Base-by-base conservation (phyloP, 2,888 invertebrate genomes). In the Plagodis pulveraria region DNA sequence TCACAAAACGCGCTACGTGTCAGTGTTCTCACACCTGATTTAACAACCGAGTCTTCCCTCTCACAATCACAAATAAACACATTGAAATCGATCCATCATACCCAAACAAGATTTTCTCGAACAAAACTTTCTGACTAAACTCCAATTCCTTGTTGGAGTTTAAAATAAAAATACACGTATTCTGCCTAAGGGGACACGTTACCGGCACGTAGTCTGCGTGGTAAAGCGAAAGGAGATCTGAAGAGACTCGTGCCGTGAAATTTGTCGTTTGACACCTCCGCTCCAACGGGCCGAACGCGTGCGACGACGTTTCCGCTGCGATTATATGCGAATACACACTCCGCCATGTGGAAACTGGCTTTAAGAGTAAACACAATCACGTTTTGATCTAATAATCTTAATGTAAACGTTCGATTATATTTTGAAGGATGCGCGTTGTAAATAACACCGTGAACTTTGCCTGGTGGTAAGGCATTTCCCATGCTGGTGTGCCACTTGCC, bases 251-350 rank as follows among this genome's bases (percentile, higher is more conserved):
- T 74, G 74, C 76, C 78, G 81, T 83, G 83, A 86, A 83, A 84
- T 87, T 84, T 85, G 82, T 80, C 86, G 82, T 83, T 80, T 84
- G 85, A 87, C 86, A 86, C 83, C 83, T 80, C 58, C 79, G 84
- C 85, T 85, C 73, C 77, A 79, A 56, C 80, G 77, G 69, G 67
- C 74, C 67, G 74, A 66, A 65, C 71, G 76, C 73, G 69, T 72
- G 73, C 72, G 74, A 75, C 76, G 73, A 67, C 74, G 76, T 78
- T 84, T 82, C 75, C 79, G 77, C 71, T 79, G 76, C 78, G 80
- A 83, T 82, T 79, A 77, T 79, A 78, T 76, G 70, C 72, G 73
- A 77, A 67, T 73, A 71, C 70, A 71, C 72, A 72, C 63, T 66
- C 66, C 56, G 62, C 70, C 68, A 73, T 70, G 74, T 76, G 74